Evolutionary conservation across 2,888 invertebrate species (phyloP).

Genomic region (Parapristionchus giblindavisi): DNA sequence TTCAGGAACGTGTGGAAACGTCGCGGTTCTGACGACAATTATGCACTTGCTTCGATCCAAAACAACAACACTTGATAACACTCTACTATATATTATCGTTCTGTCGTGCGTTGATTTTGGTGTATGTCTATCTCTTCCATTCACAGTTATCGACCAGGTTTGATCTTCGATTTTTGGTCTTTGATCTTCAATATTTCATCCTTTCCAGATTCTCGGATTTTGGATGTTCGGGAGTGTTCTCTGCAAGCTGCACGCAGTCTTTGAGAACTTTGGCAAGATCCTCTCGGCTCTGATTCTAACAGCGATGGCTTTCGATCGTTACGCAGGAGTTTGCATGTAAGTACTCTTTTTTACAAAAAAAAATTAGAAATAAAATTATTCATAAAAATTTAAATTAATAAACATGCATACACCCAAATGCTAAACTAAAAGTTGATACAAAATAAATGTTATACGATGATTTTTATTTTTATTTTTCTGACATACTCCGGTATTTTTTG

Average conservation of each 20-base stretch:
- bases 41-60: constrained; percentile 61
- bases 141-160: constrained; percentile 68
- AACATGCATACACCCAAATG: no score
- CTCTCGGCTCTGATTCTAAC: constrained; percentile 65
- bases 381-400: background rate
- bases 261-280: constrained; percentile 68
- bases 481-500: no score
- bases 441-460: no score
- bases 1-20: constrained; percentile 66
- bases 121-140: constrained; percentile 64
- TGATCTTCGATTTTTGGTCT: background rate
- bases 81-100: constrained; percentile 66
- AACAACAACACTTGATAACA: constrained; percentile 62
- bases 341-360: background rate
- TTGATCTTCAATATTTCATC: background rate
- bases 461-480: no score
- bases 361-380: background rate
- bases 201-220: constrained; percentile 65
- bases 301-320: constrained; percentile 65
- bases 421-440: no score
- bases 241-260: constrained; percentile 67
- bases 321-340: constrained; percentile 51
- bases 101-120: constrained; percentile 68
- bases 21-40: constrained; percentile 66
- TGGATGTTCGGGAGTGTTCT: constrained; percentile 68